Percentiles rank a stretch among this genome's conserved stretches.
These are phyloP conservation scores for Colletes latitarsis DNA, from an alignment of 1,140 invertebrate species.

Conservation along the genomic window DNA sequence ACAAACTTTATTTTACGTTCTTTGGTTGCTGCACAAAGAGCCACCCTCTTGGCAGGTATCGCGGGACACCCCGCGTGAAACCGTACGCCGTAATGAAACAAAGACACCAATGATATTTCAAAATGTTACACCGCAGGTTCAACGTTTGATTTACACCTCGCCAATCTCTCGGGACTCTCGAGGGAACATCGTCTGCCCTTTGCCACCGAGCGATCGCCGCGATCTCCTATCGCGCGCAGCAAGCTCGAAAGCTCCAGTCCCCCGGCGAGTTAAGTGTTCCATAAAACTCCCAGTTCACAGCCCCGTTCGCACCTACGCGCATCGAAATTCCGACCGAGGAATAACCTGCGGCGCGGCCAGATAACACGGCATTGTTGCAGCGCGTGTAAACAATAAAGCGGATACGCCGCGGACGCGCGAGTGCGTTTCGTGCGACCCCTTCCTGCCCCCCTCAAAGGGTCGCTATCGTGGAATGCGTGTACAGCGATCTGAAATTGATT, in stretches of 20 bases:
- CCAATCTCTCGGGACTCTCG: conserved; percentile 1
- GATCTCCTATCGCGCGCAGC: conserved; percentile 42
- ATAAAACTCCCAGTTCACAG: conserved; percentile 27
- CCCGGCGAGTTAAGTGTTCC: conserved; percentile 46
- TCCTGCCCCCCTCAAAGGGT: neutral
- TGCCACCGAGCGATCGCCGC: conserved; percentile 10
- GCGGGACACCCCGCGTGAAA: too few species aligned
- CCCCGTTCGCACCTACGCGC: conserved; percentile 26
- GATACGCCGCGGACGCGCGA: conserved; percentile 28
- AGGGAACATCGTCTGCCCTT: conserved; percentile 25
- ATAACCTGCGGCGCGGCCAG: neutral
- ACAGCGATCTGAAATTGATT: neutral
- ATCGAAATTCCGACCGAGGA: conserved; percentile 27
- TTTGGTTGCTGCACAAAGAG: too few species aligned
- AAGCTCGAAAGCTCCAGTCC: conserved; percentile 33
- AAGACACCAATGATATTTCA: conserved; percentile 9
- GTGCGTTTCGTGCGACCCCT: conserved; percentile 28
- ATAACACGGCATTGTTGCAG: conserved; percentile 46
- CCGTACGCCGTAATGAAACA: neutral
- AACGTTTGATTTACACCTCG: conserved; percentile 32
- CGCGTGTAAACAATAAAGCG: conserved; percentile 53
- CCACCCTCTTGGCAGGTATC: too few species aligned
- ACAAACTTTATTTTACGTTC: too few species aligned
- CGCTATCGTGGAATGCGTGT: conserved; percentile 27
- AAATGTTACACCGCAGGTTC: conserved; percentile 11